Percentiles rank a stretch among this genome's conserved stretches.
These are phyloP conservation scores for Ornithoptera priamus DNA, from an alignment of 2,888 invertebrate species.

Conservation along the genomic window DNA sequence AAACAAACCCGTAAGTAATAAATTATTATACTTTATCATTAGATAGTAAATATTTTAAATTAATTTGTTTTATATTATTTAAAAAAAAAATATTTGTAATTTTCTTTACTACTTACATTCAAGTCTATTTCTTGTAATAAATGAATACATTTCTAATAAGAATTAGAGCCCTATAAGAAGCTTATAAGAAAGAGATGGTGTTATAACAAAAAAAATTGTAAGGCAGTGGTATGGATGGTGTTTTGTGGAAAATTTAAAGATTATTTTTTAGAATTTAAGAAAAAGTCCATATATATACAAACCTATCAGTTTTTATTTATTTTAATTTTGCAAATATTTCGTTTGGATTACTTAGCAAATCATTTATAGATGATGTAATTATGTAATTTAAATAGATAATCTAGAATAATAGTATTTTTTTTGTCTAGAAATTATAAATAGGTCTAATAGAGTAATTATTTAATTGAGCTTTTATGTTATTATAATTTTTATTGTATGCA, in stretches of 20 bases:
- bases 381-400: no score
- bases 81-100: not conserved
- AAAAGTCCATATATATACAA: not conserved
- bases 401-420: no score
- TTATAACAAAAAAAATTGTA: not conserved
- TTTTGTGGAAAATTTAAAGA: not conserved
- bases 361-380: no score
- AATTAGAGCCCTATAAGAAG: not conserved
- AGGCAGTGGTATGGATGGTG: not conserved
- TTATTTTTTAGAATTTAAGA: not conserved
- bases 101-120: not conserved
- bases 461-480: no score
- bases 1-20: slow-evolving; percentile 59
- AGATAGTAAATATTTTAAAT: not conserved
- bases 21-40: not conserved
- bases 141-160: not conserved
- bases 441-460: no score
- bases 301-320: no score
- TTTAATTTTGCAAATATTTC: no score
- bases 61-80: not conserved
- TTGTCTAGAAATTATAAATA: no score
- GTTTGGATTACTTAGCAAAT: no score
- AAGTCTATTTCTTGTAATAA: not conserved
- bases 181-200: not conserved
- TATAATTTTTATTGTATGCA: no score